phyloP scores from a whole-genome alignment of 2,113 vertebrate species.

The Pycnonotus jocosus region DNA sequence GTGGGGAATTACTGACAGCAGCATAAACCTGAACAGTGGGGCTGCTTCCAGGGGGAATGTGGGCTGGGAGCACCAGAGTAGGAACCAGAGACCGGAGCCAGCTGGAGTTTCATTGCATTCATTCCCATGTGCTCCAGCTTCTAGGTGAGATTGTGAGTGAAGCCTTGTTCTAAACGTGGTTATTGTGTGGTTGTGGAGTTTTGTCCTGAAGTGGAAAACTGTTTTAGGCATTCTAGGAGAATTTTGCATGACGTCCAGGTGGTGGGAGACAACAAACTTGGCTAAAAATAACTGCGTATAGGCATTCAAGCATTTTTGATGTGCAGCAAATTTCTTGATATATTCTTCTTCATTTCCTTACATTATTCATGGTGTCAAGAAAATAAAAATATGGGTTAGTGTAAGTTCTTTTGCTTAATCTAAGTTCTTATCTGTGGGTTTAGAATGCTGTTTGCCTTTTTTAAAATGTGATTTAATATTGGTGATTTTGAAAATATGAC shows the following conservation, averaged over 20 bases:
- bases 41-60: background rate
- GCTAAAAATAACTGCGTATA: background rate
- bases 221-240: background rate
- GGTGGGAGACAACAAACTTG: background rate
- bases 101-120: background rate
- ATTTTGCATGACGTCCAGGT: background rate
- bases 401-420: background rate
- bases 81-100: background rate
- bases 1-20: background rate
- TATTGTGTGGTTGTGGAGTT: background rate
- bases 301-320: background rate
- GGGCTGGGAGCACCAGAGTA: background rate
- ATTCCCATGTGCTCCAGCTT: background rate
- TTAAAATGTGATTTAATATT: background rate
- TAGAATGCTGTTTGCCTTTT: background rate
- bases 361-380: background rate
- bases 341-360: background rate
- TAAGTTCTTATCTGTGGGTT: background rate
- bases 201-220: background rate
- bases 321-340: background rate
- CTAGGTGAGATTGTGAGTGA: background rate
- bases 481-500: background rate
- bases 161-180: background rate
- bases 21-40: background rate
- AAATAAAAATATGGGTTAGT: background rate